Conservation (phyloP, 2,113 vertebrate genomes). For the Vulpes lagopus region DNA sequence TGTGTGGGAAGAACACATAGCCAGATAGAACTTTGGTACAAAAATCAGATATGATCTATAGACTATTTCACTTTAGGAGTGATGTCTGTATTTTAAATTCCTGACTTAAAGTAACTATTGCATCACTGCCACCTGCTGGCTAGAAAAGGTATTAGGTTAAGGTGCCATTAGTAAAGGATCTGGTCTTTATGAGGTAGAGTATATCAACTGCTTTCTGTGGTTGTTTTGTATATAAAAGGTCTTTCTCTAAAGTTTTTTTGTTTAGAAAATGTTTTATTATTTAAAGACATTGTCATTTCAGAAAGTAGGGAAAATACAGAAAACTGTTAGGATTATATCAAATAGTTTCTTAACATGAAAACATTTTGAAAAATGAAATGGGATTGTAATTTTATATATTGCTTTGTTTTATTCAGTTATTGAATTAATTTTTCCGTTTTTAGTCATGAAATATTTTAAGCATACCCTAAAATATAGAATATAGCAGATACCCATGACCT, state of each 20-base stretch:
- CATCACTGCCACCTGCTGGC: slow-evolving; percentile 28
- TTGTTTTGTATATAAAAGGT: not conserved
- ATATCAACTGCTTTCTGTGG: not conserved
- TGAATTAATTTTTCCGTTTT: not conserved
- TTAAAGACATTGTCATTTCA: not conserved
- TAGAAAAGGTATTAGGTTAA: not conserved
- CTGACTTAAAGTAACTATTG: slow-evolving; percentile 46
- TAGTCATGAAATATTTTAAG: slow-evolving; percentile 1
- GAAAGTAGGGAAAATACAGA: not conserved
- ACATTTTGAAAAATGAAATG: not conserved
- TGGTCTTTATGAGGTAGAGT: not conserved
- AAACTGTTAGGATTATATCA: not conserved
- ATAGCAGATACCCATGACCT: not conserved
- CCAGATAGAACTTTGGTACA: not conserved
- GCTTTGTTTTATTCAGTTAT: not conserved
- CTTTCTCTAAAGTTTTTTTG: not conserved
- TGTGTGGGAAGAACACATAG: not conserved
- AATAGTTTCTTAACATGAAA: not conserved
- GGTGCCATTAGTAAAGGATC: not conserved
- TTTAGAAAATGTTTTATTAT: not conserved
- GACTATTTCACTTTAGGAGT: not conserved
- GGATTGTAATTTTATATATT: not conserved
- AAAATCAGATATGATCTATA: not conserved
- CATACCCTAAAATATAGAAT: not conserved
- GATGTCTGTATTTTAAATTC: not conserved